Evolutionary conservation across 2,797 vertebrate species (phyloP), one percentile per base, ranked within the genome.

Genomic region (Chromobotia macracanthus): DNA sequence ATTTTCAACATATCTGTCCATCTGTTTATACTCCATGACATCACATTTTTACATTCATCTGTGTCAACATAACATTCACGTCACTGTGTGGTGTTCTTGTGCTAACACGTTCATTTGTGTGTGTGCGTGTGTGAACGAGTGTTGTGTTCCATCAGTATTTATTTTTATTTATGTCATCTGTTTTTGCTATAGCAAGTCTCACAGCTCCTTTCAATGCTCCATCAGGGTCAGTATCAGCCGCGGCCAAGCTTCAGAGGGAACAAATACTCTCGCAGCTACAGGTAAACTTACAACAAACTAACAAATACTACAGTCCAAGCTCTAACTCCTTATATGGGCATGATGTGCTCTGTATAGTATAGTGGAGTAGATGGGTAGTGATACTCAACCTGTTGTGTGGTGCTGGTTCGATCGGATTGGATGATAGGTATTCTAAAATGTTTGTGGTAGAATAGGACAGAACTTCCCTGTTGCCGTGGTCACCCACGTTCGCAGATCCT

Each of bases 191-290:
- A 95, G 95, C 96, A 98, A 98, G 97, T 99, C 90, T 99, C 97
- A 91, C 97, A 99, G 92, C 96, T 99, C 93, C 96, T 99, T 88
- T 98, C 96, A 21, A 98, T 99, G 96, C 97, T 99, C 89, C 97
- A 99, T 92, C 97, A 99, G 92, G 97, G 97, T 87, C 97, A 99
- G 75, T 99, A 99, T 92, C 97, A 99, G 90, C 97, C 97, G 90
- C 95, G 97, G 92, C 97, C 97, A 93, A 98, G 96, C 94, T 99
- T 98, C 94, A 95, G 97, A 93, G 97, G 97, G 90, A 99, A 99
- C 93, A 99, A 99, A 92, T 98, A 98, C 90, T 97, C 97, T 87
- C 96, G 97, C 89, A 99, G 96, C 92, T 99, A 97, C 94, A 98
- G 97, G 97, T 99, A 93, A 95, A 90, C 89, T 72, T 71, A 68